phyloP scores from a whole-genome alignment of 2,888 invertebrate species.

The Tromatobia lineatoria region DNA sequence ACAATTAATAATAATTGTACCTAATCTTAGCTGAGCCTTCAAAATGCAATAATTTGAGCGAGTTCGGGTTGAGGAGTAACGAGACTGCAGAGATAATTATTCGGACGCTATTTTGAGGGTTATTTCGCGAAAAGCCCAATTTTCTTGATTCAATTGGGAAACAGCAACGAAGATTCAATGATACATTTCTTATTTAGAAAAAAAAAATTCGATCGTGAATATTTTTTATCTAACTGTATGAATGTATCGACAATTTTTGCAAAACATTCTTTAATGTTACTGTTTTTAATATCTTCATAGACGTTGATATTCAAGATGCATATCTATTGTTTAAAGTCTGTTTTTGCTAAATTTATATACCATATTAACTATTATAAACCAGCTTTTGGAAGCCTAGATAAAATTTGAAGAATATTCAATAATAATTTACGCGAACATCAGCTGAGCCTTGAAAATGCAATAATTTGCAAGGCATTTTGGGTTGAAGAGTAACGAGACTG shows the following conservation, averaged over 20 bases:
- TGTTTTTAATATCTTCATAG: too few species aligned
- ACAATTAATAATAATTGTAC: background rate
- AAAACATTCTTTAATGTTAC: too few species aligned
- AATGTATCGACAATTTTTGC: too few species aligned
- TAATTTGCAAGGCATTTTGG: background rate
- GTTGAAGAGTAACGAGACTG: background rate
- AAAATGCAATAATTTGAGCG: background rate
- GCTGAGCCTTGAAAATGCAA: background rate
- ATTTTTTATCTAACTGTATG: too few species aligned
- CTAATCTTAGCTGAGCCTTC: background rate
- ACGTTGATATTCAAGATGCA: too few species aligned
- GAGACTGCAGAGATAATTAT: background rate
- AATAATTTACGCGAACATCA: background rate
- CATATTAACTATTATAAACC: too few species aligned
- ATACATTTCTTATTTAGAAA: too few species aligned
- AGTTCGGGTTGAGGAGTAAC: background rate
- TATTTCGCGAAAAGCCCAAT: slow-evolving; percentile 1
- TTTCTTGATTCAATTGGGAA: slow-evolving; percentile 22
- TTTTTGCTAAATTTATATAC: too few species aligned
- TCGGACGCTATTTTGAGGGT: background rate
- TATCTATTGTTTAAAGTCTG: too few species aligned
- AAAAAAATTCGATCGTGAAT: too few species aligned
- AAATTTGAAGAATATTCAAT: background rate
- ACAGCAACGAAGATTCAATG: too few species aligned
- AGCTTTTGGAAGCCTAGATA: background rate